Percentiles rank a stretch among this genome's conserved stretches.
phyloP scores from a whole-genome alignment of 2,888 invertebrate species.

The Capitulum mitella region DNA sequence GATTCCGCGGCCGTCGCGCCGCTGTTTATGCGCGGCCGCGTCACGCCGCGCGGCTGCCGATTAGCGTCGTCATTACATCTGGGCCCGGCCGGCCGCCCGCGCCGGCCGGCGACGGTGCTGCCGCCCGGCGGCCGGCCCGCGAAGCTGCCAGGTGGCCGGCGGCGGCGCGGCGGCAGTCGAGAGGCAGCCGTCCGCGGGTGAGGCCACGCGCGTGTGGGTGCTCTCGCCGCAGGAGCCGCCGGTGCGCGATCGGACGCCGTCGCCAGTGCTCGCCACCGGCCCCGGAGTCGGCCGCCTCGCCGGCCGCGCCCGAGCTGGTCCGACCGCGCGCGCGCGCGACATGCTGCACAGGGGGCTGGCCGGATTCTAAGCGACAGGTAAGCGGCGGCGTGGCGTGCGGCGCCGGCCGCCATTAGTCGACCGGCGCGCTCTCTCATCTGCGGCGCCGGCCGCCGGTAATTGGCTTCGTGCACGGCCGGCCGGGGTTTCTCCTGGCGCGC shows the following conservation, averaged over 20 bases:
- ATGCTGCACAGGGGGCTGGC: neutral
- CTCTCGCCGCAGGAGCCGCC: neutral
- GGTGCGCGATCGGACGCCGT: neutral
- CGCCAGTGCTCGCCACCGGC: neutral
- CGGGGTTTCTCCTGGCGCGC: neutral
- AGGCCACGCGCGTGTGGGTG: neutral
- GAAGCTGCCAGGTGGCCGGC: constrained; percentile 20
- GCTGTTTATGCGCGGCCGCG: neutral
- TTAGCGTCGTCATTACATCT: neutral
- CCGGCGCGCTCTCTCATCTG: neutral
- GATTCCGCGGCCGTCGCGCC: neutral
- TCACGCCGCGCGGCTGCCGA: neutral
- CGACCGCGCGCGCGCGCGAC: neutral
- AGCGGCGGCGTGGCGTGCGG: neutral
- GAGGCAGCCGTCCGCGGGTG: neutral
- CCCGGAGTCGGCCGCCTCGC: neutral
- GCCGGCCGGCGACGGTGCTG: neutral
- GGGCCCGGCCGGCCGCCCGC: neutral
- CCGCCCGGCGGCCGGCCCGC: neutral
- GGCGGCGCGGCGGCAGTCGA: neutral
- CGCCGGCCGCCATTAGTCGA: neutral
- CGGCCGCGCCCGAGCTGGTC: too few relatives aligned
- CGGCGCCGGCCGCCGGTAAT: neutral
- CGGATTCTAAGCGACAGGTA: neutral
- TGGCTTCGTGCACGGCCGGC: neutral